phyloP scores from a whole-genome alignment of 2,113 vertebrate species.

The Chunga burmeisteri region DNA sequence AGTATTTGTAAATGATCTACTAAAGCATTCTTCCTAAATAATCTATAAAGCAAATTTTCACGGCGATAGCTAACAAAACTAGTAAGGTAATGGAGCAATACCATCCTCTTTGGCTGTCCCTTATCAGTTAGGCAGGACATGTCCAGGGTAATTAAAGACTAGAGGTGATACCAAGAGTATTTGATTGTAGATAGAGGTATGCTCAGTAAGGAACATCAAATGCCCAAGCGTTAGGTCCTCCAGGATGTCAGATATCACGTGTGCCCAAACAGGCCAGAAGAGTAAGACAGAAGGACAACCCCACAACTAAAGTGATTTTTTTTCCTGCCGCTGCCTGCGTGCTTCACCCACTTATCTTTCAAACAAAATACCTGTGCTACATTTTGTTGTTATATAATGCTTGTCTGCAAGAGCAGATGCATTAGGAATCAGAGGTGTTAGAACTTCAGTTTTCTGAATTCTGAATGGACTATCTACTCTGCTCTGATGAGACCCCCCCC shows the following conservation, averaged over 20 bases:
- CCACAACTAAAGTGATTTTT: neutral
- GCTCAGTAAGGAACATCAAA: neutral
- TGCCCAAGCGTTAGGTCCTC: neutral
- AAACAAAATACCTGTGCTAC: neutral
- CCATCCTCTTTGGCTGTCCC: neutral
- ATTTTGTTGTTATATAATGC: neutral
- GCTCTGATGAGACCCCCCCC: no score
- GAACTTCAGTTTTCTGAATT: neutral
- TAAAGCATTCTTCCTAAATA: neutral
- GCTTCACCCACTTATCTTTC: neutral
- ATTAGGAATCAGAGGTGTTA: neutral
- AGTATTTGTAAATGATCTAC: neutral
- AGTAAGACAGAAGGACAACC: neutral
- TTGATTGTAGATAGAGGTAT: neutral
- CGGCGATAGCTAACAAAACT: neutral
- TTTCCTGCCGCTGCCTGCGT: fast-evolving
- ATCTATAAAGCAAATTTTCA: neutral
- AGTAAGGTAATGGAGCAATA: neutral
- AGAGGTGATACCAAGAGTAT: neutral
- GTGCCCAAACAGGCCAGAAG: neutral
- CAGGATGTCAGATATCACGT: neutral
- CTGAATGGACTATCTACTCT: neutral
- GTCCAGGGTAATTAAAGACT: neutral
- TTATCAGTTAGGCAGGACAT: neutral
- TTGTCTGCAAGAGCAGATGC: neutral